phyloP scores from a whole-genome alignment of 2,797 vertebrate genomes.

The Pantherophis alleghaniensis region DNA sequence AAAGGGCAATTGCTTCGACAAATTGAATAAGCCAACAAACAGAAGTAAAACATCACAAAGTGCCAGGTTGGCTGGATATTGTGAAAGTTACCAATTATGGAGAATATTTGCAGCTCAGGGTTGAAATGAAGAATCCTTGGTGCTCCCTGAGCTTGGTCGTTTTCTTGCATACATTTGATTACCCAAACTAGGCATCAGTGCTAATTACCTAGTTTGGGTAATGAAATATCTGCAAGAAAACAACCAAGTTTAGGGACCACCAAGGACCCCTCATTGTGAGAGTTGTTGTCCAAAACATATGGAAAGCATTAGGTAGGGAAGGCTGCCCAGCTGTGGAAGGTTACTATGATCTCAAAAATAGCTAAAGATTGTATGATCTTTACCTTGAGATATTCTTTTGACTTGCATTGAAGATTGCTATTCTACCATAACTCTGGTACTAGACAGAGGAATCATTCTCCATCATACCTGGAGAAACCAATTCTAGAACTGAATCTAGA shows the following conservation, averaged over 20 bases:
- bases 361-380: neutral
- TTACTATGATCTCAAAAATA: neutral
- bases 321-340: neutral
- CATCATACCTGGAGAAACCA: neutral
- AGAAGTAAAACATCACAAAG: neutral
- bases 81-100: neutral
- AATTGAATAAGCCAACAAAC: neutral
- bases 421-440: neutral
- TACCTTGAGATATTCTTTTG: neutral
- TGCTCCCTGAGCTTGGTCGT: neutral
- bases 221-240: neutral
- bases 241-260: neutral
- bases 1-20: neutral
- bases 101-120: neutral
- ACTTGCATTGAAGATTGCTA: neutral
- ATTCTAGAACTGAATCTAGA: neutral
- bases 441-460: neutral
- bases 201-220: neutral
- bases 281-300: neutral
- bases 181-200: neutral
- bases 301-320: neutral
- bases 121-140: neutral
- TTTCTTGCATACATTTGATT: neutral
- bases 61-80: too few relatives aligned
- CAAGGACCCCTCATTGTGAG: neutral